A percentile compares a stretch with the other conserved stretches of the same genome.
Evolutionary conservation across 2,888 invertebrate genomes (phyloP).

Genomic region (Choreutis nemorana): DNA sequence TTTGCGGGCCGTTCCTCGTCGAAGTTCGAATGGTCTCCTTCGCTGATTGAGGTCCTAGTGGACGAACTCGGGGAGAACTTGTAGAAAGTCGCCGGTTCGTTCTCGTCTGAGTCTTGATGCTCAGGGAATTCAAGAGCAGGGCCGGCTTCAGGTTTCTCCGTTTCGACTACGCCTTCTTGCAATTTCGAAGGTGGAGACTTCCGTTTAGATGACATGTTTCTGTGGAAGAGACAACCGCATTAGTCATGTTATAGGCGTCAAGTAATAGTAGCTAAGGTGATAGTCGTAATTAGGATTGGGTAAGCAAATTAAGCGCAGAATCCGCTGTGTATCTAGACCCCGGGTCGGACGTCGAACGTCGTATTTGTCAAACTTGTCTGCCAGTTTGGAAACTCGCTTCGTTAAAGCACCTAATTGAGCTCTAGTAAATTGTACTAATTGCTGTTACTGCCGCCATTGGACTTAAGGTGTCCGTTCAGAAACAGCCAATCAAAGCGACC

Average conservation of each 20-base stretch:
- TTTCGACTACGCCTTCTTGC: slow-evolving; percentile 74
- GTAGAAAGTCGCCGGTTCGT: slow-evolving; percentile 46
- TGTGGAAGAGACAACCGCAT: slow-evolving; percentile 61
- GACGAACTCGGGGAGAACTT: slow-evolving; percentile 59
- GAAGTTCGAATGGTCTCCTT: slow-evolving; percentile 66
- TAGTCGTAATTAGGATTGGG: not conserved
- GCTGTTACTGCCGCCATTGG: slow-evolving; percentile 45
- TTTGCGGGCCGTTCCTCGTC: slow-evolving; percentile 69
- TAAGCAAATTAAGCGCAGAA: slow-evolving; percentile 21
- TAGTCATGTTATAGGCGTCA: not conserved
- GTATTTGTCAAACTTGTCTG: slow-evolving; percentile 43
- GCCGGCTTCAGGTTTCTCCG: slow-evolving; percentile 57
- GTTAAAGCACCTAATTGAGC: slow-evolving; percentile 58
- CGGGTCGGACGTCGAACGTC: slow-evolving; percentile 46
- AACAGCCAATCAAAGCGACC: slow-evolving; percentile 13
- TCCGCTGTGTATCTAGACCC: slow-evolving; percentile 29
- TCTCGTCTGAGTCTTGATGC: slow-evolving; percentile 47
- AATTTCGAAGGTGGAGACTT: slow-evolving; percentile 95
- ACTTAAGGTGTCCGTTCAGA: slow-evolving; percentile 39
- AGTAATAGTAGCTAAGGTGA: not conserved
- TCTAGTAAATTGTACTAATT: slow-evolving; percentile 54
- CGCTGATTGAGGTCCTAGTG: slow-evolving; percentile 57
- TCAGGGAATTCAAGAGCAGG: slow-evolving; percentile 58
- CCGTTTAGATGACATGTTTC: slow-evolving; percentile 97
- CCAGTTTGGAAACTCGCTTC: slow-evolving; percentile 48